Conservation (phyloP, 2,797 vertebrate genomes). For the Cossypha caffra region DNA sequence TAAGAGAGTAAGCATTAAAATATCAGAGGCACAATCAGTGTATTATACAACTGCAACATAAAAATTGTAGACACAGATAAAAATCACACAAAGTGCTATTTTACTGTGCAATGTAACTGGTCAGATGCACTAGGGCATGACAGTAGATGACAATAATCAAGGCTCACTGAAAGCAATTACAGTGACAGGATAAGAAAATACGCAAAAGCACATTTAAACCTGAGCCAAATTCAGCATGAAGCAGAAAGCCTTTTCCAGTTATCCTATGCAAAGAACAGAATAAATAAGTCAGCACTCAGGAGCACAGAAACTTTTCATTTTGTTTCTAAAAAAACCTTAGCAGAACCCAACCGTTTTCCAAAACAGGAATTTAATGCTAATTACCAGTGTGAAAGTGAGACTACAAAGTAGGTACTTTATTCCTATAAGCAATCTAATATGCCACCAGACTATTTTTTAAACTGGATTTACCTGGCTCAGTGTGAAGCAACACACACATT, state of each 20-base stretch:
- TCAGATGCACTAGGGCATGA: constrained; percentile 36
- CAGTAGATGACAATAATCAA: constrained; percentile 57
- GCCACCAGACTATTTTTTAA: not conserved
- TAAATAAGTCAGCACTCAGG: not conserved
- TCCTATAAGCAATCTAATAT: constrained; percentile 13
- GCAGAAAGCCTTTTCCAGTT: not conserved
- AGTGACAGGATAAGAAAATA: constrained; percentile 49
- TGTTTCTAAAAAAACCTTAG: not conserved
- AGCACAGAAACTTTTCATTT: not conserved
- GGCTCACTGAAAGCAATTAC: constrained; percentile 44
- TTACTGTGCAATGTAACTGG: constrained; percentile 19
- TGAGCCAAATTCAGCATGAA: constrained; percentile 41
- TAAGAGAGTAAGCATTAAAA: constrained; percentile 53
- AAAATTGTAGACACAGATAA: constrained; percentile 51
- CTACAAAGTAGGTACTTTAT: constrained; percentile 10
- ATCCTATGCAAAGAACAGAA: not conserved
- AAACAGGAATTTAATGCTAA: constrained; percentile 12
- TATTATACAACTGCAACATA: constrained; percentile 43
- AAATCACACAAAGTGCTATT: constrained; percentile 47
- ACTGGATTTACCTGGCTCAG: constrained; percentile 27
- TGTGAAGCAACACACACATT: constrained; percentile 1
- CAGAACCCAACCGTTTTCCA: not conserved
- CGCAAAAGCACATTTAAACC: constrained; percentile 55
- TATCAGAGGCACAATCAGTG: constrained; percentile 53
- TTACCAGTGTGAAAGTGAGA: constrained; percentile 7